Percentiles rank a stretch among this genome's conserved stretches.
Evolutionary conservation across 2,797 vertebrate genomes (phyloP).

Genomic region (Typhlichthys eigenmanni): DNA sequence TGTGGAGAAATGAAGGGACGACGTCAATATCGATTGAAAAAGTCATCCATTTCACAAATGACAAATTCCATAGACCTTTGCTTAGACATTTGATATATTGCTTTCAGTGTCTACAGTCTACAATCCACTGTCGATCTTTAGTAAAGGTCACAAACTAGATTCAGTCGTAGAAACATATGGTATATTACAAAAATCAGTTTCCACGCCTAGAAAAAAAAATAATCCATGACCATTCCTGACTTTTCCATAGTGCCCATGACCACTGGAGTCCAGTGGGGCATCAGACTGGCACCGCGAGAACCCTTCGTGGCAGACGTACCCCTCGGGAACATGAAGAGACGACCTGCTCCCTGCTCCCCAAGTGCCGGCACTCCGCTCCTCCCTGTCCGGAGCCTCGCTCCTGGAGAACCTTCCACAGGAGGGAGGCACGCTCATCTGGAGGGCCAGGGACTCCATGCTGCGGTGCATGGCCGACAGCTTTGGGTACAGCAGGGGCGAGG

Average conservation of each 20-base stretch:
- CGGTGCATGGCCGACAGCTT: conserved; percentile 92
- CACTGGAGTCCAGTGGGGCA: too few relatives aligned
- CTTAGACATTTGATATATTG: too few relatives aligned
- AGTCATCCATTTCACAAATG: background rate
- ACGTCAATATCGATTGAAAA: conserved; percentile 1
- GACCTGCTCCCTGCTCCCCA: conserved; percentile 88
- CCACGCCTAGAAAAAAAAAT: too few relatives aligned
- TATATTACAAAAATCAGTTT: too few relatives aligned
- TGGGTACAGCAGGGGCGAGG: conserved; percentile 86
- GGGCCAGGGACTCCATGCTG: conserved; percentile 96
- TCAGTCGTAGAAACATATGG: too few relatives aligned
- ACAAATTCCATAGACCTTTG: too few relatives aligned
- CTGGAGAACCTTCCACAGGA: conserved; percentile 55
- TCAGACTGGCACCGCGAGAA: background rate
- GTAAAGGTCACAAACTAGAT: too few relatives aligned
- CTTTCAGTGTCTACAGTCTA: too few relatives aligned
- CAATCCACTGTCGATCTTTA: too few relatives aligned
- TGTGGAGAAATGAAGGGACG: conserved; percentile 55
- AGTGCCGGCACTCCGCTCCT: conserved; percentile 76
- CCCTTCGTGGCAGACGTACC: conserved; percentile 64
- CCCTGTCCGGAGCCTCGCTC: conserved; percentile 54
- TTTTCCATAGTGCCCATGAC: too few relatives aligned
- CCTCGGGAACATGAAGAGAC: conserved; percentile 79
- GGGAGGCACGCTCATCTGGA: conserved; percentile 90
- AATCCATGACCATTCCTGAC: too few relatives aligned